These are phyloP conservation scores for Drosophila paulistorum DNA, from an alignment of 1,140 invertebrate genomes.

Conservation along the genomic window DNA sequence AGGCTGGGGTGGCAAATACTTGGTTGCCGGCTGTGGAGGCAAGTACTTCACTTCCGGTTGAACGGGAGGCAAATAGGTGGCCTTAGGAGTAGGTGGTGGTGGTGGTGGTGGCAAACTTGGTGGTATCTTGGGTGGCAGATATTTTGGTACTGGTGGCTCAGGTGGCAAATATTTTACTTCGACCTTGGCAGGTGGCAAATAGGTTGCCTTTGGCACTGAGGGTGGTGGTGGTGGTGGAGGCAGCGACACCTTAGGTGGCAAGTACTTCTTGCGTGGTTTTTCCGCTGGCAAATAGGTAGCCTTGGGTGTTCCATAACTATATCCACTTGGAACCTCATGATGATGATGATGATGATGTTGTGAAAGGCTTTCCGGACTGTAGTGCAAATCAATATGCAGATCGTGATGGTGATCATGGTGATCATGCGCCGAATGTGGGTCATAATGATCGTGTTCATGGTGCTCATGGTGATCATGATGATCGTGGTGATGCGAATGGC, in stretches of 20 bases:
- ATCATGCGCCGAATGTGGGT: slow-evolving; percentile 23
- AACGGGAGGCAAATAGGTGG: slow-evolving; percentile 44
- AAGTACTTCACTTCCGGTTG: slow-evolving; percentile 48
- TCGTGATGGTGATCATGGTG: slow-evolving; percentile 37
- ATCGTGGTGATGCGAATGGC: slow-evolving; percentile 29
- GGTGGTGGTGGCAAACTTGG: slow-evolving; percentile 27
- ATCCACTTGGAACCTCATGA: slow-evolving; percentile 41
- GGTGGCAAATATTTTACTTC: slow-evolving; percentile 45
- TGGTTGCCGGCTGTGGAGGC: slow-evolving; percentile 58
- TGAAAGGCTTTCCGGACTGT: slow-evolving; percentile 24
- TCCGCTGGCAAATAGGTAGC: slow-evolving; percentile 25
- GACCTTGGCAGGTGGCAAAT: slow-evolving; percentile 38
- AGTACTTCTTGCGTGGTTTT: slow-evolving; percentile 51
- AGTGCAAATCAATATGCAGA: slow-evolving; percentile 55
- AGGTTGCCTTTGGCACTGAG: slow-evolving; percentile 36
- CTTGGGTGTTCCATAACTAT: slow-evolving; percentile 54
- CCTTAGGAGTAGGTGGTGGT: slow-evolving; percentile 27
- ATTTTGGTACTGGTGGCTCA: slow-evolving; percentile 24
- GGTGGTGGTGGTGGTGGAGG: slow-evolving; percentile 57
- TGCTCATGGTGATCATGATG: slow-evolving; percentile 40
- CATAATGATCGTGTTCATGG: slow-evolving; percentile 38
- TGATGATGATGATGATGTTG: slow-evolving; percentile 45
- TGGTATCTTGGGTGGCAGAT: slow-evolving; percentile 24
- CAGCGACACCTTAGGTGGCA: slow-evolving; percentile 49
- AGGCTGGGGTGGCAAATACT: slow-evolving; percentile 57